These are phyloP conservation scores for Thecophora atra DNA, from an alignment of 2,888 invertebrate genomes.

Conservation along the genomic window DNA sequence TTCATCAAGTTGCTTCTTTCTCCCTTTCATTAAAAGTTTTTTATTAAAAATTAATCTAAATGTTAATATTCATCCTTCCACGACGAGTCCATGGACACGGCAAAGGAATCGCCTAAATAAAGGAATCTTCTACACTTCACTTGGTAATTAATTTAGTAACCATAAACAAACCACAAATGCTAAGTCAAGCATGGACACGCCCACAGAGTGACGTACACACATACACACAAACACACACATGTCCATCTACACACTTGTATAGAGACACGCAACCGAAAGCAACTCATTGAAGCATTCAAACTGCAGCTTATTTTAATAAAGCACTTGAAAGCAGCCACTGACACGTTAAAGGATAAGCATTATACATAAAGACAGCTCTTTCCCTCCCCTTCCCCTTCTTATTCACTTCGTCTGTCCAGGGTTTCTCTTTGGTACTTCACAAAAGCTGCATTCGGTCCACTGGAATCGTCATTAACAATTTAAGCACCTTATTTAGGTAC, in stretches of 20 bases:
- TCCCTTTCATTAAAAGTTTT: too few relatives aligned
- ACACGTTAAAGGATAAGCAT: background rate
- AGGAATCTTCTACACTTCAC: conserved; percentile 1
- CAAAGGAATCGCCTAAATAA: too few relatives aligned
- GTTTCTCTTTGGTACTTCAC: background rate
- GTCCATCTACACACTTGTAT: background rate
- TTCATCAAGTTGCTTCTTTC: too few relatives aligned
- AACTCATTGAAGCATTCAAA: conserved; percentile 15
- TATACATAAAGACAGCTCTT: background rate
- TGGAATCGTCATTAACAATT: conserved; percentile 41
- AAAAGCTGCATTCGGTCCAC: conserved; percentile 11
- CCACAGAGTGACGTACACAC: too few relatives aligned
- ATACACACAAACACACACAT: too few relatives aligned
- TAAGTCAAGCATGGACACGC: conserved; percentile 2
- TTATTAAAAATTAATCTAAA: too few relatives aligned
- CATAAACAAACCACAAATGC: conserved; percentile 23
- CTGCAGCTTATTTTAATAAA: conserved; percentile 14
- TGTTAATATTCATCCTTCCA: too few relatives aligned
- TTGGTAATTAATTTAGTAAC: conserved; percentile 23
- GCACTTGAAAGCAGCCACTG: background rate
- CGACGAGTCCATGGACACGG: too few relatives aligned
- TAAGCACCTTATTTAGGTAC: conserved; percentile 30
- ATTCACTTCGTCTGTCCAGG: background rate
- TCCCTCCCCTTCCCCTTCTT: too few relatives aligned
- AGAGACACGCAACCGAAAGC: conserved; percentile 8